Evolutionary conservation across 2,888 invertebrate species (phyloP), one percentile per base, ranked within the genome.

Genomic region (Lottia gigantea): DNA sequence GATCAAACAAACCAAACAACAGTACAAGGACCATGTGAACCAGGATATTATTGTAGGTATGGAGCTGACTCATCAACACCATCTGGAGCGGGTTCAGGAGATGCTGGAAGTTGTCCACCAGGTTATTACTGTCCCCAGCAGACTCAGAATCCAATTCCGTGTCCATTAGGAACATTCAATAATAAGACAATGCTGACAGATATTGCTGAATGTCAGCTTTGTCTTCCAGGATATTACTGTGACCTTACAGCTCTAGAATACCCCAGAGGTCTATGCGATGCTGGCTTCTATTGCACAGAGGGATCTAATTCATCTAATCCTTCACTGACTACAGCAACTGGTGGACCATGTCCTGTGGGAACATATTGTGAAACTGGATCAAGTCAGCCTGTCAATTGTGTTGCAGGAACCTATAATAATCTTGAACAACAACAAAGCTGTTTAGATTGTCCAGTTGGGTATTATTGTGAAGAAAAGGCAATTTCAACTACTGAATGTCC

Each of bases 301-400:
- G 85, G 84, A 1, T 82, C 86, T 19, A 85, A 82, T 71, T 74
- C 81, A 2, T 82, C 85, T 7, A 76, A 75, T 7, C 85, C 85
- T 0, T 75, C 80, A 25, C 67, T 68, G 1, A 73, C 74, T 2
- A 79, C 82, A 8, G 49, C 79, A 16, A 80, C 79, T 23, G 85
- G 85, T 16, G 86, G 86, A 45, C 85, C 86, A 3, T 87, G 87
- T 74, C 85, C 86, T 12, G 67, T 76, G 1, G 87, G 87, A 8
- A 81, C 82, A 25, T 86, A 76, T 74, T 87, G 87, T 73, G 70
- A 72, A 16, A 72, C 68, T 46, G 87, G 87, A 16, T 80, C 85
- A 6, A 80, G 82, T 70, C 62, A 73, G 14, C 78, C 86, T 3
- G 68, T 71, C 7, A 75, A 76, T 14, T 87, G 87, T 76, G 75